These are phyloP conservation scores for Pyrocoelia pectoralis DNA, from an alignment of 2,888 invertebrate genomes.

Conservation along the genomic window DNA sequence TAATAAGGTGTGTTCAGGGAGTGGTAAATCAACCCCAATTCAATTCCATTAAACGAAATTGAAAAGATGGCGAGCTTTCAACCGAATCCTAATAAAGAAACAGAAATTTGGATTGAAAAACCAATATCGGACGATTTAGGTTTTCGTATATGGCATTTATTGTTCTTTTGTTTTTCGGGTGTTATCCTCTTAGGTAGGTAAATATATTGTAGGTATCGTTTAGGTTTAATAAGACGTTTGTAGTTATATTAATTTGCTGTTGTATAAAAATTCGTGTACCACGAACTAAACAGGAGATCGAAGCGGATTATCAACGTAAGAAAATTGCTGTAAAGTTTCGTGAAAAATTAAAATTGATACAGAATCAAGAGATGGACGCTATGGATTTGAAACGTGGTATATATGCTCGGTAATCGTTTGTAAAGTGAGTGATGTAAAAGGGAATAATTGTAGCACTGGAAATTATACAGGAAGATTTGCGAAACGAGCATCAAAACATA, in stretches of 20 bases:
- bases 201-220: neutral
- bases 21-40: too few relatives aligned
- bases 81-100: slow-evolving; percentile 54
- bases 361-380: slow-evolving; percentile 86
- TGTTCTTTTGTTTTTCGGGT: slow-evolving; percentile 74
- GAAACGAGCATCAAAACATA: slow-evolving; percentile 61
- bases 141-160: slow-evolving; percentile 83
- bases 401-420: slow-evolving; percentile 35
- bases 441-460: slow-evolving; percentile 67
- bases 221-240: slow-evolving; percentile 19
- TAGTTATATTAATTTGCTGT: slow-evolving; percentile 88
- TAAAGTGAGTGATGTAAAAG: slow-evolving; percentile 6
- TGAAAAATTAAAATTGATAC: slow-evolving; percentile 80
- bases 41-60: neutral
- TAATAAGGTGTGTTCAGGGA: neutral
- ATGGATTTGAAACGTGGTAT: slow-evolving; percentile 81
- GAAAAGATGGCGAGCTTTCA: slow-evolving; percentile 53
- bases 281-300: slow-evolving; percentile 93
- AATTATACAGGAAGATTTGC: slow-evolving; percentile 70
- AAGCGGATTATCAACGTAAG: slow-evolving; percentile 88
- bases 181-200: slow-evolving; percentile 68
- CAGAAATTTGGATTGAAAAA: slow-evolving; percentile 74
- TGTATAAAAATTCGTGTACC: slow-evolving; percentile 92
- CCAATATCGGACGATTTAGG: slow-evolving; percentile 73
- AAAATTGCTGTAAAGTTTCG: slow-evolving; percentile 85